Evolutionary conservation across 1,140 invertebrate species (phyloP).

Genomic region (Eufriesea mexicana): DNA sequence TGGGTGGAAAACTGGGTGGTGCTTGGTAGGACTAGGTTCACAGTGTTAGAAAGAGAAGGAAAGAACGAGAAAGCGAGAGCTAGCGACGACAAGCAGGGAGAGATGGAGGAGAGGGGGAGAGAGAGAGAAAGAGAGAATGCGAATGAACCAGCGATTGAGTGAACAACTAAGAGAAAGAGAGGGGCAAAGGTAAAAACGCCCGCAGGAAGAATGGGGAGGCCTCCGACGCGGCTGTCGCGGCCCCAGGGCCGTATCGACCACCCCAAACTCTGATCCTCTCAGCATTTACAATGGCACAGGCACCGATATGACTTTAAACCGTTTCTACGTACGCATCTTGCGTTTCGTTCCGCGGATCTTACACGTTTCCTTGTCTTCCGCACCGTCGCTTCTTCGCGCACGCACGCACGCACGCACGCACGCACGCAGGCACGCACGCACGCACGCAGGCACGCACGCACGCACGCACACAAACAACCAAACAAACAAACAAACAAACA

Average conservation of each 20-base stretch:
- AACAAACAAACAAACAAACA: too few relatives aligned
- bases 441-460: too few relatives aligned
- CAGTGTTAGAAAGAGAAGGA: slow-evolving; percentile 29
- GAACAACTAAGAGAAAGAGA: slow-evolving; percentile 34
- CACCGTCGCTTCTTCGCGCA: not conserved
- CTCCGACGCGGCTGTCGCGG: slow-evolving; percentile 79
- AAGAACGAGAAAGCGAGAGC: not conserved
- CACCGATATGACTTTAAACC: slow-evolving; percentile 66
- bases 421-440: too few relatives aligned
- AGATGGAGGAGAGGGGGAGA: slow-evolving; percentile 12
- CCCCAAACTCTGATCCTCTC: slow-evolving; percentile 62
- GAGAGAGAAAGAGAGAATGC: slow-evolving; percentile 32
- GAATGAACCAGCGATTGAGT: slow-evolving; percentile 4
- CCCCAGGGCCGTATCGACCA: slow-evolving; percentile 81
- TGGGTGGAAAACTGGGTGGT: slow-evolving; percentile 62
- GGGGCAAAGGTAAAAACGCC: slow-evolving; percentile 78
- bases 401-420: too few relatives aligned
- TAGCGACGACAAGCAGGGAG: not conserved
- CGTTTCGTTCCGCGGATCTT: slow-evolving; percentile 53
- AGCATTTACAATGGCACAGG: slow-evolving; percentile 60
- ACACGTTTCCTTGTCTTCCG: too few relatives aligned
- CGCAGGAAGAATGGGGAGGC: slow-evolving; percentile 80
- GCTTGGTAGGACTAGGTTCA: slow-evolving; percentile 52
- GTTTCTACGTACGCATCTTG: slow-evolving; percentile 60
- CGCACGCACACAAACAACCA: too few relatives aligned